Base-by-base conservation (phyloP, 2,797 vertebrate genomes). In the Muraenolepis orangiensis region DNA sequence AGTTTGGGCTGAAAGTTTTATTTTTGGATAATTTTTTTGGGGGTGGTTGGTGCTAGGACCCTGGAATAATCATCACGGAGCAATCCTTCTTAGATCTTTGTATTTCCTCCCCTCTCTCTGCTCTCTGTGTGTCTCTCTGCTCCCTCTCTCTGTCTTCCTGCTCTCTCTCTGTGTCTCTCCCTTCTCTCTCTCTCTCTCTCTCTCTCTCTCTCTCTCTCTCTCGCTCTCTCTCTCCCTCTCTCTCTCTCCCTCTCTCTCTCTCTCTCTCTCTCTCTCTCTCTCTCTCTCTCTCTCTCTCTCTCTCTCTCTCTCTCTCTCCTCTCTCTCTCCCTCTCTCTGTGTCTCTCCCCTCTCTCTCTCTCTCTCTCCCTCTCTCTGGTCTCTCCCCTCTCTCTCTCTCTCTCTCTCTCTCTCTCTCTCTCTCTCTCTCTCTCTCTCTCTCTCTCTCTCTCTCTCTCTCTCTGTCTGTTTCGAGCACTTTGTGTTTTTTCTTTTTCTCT, bases 1-100 rank as follows among this genome's bases (percentile, higher is more conserved):
- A 74, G 70, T 78, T 66, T 42, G 78, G 66, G 13, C 16, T 70
- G n/a, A n/a, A n/a, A n/a, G n/a, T n/a, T n/a, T n/a, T n/a, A 71
- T 72, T 79, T 74, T 72, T 83, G 85, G n/a, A n/a, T n/a, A n/a
- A n/a, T n/a, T 78, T 76, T 18, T 16, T 42, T 10, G 2, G 40
- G 84, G 32, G 67, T 66, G 36, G 76, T 78, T 30, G 26, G 34
- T 77, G 77, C 83, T 80, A 87, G 85, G 85, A 84, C 90, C 86
- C 84, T 83, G 80, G 76, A 87, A 87, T 87, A 87, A 79, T 90
- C 84, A 93, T 91, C 90, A 89, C 90, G 84, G 86, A 78, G 82
- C 73, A 3, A 42, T 42, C 40, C 13, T 42, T 42, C 14, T 16
- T 42, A 14, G 89, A 93, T 93, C 87, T 91, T 92, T 91, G 85